phyloP scores from a whole-genome alignment of 2,113 vertebrate genomes.

The Turnix velox region DNA sequence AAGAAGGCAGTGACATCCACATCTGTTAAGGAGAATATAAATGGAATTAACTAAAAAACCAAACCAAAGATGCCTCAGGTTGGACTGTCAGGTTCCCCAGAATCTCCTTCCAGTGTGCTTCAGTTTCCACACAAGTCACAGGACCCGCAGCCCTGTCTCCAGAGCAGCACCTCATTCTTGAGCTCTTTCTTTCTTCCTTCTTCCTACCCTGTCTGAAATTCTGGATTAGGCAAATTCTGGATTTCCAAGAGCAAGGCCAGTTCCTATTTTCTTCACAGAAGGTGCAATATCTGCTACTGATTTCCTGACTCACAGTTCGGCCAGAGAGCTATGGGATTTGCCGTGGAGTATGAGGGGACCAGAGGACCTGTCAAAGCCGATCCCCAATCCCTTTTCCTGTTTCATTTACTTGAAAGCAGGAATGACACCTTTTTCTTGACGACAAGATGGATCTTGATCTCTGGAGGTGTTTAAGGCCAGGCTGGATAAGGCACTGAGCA shows the following conservation, averaged over 20 bases:
- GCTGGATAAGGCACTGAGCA: too few relatives aligned
- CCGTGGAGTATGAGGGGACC: neutral
- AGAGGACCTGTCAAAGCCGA: neutral
- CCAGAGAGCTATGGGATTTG: neutral
- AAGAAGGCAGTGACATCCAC: neutral
- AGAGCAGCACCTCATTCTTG: neutral
- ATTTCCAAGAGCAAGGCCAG: neutral
- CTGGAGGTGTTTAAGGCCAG: too few relatives aligned
- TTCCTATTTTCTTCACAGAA: neutral
- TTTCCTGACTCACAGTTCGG: neutral
- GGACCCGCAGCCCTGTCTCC: neutral
- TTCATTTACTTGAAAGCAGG: neutral
- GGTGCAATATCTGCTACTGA: fast-evolving
- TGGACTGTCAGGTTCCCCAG: neutral
- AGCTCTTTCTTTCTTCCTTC: too few relatives aligned
- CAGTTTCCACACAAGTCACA: neutral
- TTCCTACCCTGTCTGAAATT: neutral
- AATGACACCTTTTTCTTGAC: neutral
- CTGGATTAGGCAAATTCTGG: neutral
- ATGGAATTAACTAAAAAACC: neutral
- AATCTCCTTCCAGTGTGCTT: neutral
- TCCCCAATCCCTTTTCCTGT: neutral
- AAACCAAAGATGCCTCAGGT: neutral
- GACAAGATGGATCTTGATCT: too few relatives aligned
- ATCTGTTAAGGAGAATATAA: neutral